A percentile compares a stretch with the other conserved stretches of the same genome.
phyloP scores from a whole-genome alignment of 2,888 invertebrate species.

The Caenorhabditis plicata region DNA sequence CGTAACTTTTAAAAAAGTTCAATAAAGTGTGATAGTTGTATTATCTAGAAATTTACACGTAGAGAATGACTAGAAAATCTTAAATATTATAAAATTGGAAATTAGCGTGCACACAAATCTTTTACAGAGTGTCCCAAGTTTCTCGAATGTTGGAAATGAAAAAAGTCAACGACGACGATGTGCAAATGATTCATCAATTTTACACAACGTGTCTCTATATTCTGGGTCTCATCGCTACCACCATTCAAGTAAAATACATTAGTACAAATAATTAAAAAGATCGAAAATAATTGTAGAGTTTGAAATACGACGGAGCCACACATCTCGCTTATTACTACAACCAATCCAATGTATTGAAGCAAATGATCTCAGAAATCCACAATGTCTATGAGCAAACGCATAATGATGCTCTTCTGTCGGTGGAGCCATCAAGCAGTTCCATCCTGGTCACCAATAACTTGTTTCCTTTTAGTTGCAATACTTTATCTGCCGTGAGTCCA shows the following conservation, averaged over 20 bases:
- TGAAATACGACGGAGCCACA: slow-evolving; percentile 48
- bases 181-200: slow-evolving; percentile 34
- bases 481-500: slow-evolving; percentile 17
- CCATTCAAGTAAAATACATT: slow-evolving; percentile 33
- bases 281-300: slow-evolving; percentile 32
- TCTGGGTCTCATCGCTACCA: slow-evolving; percentile 55
- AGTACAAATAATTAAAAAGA: too few relatives aligned
- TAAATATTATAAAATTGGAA: too few relatives aligned
- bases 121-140: slow-evolving; percentile 22
- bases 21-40: too few relatives aligned
- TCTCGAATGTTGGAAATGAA: slow-evolving; percentile 17
- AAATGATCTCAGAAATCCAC: slow-evolving; percentile 26
- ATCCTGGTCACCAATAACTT: slow-evolving; percentile 63
- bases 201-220: slow-evolving; percentile 54
- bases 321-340: slow-evolving; percentile 6
- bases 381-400: slow-evolving; percentile 35
- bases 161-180: slow-evolving; percentile 33
- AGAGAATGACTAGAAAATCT: too few relatives aligned
- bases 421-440: slow-evolving; percentile 52
- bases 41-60: too few relatives aligned
- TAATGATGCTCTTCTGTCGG: slow-evolving; percentile 50
- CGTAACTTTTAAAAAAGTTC: too few relatives aligned
- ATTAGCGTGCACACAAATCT: too few relatives aligned
- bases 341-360: slow-evolving; percentile 26
- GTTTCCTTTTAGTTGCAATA: slow-evolving; percentile 43